Percentiles rank a stretch among this genome's conserved stretches.
These are phyloP conservation scores for Carassius carassius DNA, from an alignment of 2,113 vertebrate genomes.

Conservation along the genomic window DNA sequence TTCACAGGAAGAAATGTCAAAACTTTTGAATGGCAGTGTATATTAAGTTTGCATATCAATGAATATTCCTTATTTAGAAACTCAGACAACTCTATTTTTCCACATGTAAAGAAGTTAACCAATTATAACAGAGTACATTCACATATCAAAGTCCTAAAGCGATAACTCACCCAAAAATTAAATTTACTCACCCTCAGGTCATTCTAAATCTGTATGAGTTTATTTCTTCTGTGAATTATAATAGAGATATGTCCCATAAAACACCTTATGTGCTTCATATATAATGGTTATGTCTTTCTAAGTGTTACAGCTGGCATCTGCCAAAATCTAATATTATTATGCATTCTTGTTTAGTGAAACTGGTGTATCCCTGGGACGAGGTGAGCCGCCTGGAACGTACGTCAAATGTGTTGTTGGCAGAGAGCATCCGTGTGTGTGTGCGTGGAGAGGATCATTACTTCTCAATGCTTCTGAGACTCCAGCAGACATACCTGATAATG, in stretches of 20 bases:
- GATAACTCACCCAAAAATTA: neutral
- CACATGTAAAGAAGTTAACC: neutral
- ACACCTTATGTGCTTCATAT: neutral
- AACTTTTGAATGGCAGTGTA: too few relatives aligned
- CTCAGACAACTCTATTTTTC: neutral
- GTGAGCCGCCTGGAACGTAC: conserved; percentile 92
- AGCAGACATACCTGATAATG: conserved; percentile 93
- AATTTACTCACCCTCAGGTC: neutral
- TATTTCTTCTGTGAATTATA: neutral
- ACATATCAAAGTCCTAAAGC: neutral
- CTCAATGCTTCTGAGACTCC: conserved; percentile 97
- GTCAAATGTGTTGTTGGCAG: conserved; percentile 89
- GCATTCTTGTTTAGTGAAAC: conserved; percentile 81
- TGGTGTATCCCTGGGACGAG: conserved; percentile 93
- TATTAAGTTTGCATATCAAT: neutral
- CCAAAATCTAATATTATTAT: neutral
- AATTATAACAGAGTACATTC: neutral
- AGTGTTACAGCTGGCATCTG: neutral
- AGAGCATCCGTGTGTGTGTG: conserved; percentile 89
- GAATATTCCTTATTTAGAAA: neutral
- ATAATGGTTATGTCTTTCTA: neutral
- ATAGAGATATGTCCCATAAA: neutral
- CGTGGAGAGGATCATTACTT: conserved; percentile 91
- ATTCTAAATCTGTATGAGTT: neutral
- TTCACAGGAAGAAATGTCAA: too few relatives aligned